Evolutionary conservation across 2,888 invertebrate genomes (phyloP).

Genomic region (Diarsia rubi): DNA sequence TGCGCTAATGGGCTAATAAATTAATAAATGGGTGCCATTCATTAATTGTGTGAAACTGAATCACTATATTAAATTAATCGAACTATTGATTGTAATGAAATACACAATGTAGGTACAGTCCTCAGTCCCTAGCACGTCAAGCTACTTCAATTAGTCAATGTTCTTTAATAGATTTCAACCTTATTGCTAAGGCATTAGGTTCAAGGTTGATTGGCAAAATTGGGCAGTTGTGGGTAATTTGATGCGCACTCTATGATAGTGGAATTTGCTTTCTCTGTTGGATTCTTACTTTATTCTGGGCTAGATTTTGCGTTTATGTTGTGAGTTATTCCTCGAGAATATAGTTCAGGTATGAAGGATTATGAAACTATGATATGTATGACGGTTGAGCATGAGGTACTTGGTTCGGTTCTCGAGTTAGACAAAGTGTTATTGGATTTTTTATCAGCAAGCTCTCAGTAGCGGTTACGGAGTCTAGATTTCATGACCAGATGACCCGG

Average conservation of each 20-base stretch:
- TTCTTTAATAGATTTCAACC: too few relatives aligned
- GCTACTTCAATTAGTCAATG: too few relatives aligned
- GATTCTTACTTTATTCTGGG: neutral
- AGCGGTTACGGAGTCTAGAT: too few relatives aligned
- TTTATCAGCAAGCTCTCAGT: too few relatives aligned
- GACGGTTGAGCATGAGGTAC: too few relatives aligned
- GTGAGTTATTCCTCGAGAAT: neutral
- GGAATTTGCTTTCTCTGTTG: neutral
- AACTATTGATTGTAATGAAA: constrained; percentile 4
- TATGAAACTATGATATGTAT: neutral
- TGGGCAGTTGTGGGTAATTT: too few relatives aligned
- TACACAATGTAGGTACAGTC: neutral
- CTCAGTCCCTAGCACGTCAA: too few relatives aligned
- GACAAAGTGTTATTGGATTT: too few relatives aligned
- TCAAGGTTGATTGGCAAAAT: too few relatives aligned
- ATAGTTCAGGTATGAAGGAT: neutral
- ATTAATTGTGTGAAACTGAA: constrained; percentile 25
- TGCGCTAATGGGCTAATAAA: neutral
- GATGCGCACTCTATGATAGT: neutral
- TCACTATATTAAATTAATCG: neutral
- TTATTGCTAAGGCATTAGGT: too few relatives aligned
- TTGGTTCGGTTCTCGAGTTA: too few relatives aligned
- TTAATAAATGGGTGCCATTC: neutral
- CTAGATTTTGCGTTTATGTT: neutral
- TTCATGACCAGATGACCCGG: too few relatives aligned